These are phyloP conservation scores for Vidua chalybeata DNA, from an alignment of 2,113 vertebrate genomes.

Conservation along the genomic window DNA sequence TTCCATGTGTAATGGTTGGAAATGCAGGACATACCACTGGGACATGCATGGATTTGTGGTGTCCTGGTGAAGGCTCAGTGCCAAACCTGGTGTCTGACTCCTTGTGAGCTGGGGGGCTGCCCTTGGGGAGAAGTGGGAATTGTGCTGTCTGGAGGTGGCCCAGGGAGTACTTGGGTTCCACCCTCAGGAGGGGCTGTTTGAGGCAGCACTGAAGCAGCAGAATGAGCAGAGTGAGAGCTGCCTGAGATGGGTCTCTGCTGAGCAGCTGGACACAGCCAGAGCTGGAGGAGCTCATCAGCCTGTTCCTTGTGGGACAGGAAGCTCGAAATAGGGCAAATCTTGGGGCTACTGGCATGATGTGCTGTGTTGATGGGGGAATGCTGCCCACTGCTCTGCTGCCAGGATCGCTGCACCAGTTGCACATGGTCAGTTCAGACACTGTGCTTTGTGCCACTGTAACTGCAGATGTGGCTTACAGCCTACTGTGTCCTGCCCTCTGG, in stretches of 20 bases:
- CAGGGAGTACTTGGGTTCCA: accelerated
- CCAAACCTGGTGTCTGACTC: neutral
- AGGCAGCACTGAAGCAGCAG: neutral
- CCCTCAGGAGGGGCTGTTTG: neutral
- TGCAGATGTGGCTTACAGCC: neutral
- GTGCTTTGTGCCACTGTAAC: neutral
- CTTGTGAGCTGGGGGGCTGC: neutral
- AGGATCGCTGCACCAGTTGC: neutral
- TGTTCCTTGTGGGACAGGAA: neutral
- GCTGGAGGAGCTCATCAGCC: neutral
- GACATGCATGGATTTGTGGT: neutral
- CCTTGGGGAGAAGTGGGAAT: neutral
- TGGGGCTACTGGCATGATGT: neutral
- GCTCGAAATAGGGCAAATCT: neutral
- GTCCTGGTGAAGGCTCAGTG: neutral
- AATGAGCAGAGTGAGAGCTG: neutral
- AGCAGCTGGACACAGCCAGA: neutral
- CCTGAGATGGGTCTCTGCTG: neutral
- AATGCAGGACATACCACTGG: neutral
- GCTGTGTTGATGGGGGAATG: neutral
- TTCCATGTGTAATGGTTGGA: neutral
- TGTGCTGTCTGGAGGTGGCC: accelerated
- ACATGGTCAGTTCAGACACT: neutral
- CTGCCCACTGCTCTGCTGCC: neutral
- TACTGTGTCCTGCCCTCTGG: neutral